These are phyloP conservation scores for Apogon talboti DNA, from an alignment of 2,797 vertebrate species.

Conservation along the genomic window DNA sequence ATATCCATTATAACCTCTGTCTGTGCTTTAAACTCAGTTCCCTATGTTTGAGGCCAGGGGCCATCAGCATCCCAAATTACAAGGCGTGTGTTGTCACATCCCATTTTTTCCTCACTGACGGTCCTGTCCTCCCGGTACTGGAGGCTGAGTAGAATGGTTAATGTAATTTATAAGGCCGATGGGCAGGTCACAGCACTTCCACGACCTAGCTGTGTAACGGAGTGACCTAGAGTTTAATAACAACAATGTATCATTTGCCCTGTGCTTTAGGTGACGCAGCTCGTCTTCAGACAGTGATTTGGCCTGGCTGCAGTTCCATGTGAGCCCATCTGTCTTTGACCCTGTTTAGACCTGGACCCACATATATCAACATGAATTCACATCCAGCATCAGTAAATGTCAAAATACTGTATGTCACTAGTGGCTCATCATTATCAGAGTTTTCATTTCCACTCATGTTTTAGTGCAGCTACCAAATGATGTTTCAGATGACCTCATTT, in stretches of 20 bases:
- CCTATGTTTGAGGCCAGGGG: constrained; percentile 21
- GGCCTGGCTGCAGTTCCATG: background rate
- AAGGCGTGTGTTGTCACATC: constrained; percentile 52
- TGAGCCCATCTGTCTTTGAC: background rate
- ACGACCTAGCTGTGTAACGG: constrained; percentile 41
- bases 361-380: background rate
- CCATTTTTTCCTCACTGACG: constrained; percentile 37
- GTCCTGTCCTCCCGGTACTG: constrained; percentile 41
- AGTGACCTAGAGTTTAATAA: constrained; percentile 55
- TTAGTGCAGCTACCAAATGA: constrained; percentile 13
- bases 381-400: background rate
- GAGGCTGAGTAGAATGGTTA: constrained; percentile 47
- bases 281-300: background rate
- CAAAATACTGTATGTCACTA: background rate
- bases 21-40: constrained; percentile 18
- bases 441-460: background rate
- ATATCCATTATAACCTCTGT: constrained; percentile 31
- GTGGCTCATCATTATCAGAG: background rate
- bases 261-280: constrained; percentile 8
- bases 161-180: constrained; percentile 34
- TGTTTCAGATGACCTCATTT: constrained; percentile 39
- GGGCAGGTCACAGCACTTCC: constrained; percentile 19
- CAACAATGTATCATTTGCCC: constrained; percentile 25
- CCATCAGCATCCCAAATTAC: constrained; percentile 34
- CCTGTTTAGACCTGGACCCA: background rate